These are phyloP conservation scores for Thaumetopoea pityocampa DNA, from an alignment of 1,140 invertebrate genomes.

Conservation along the genomic window DNA sequence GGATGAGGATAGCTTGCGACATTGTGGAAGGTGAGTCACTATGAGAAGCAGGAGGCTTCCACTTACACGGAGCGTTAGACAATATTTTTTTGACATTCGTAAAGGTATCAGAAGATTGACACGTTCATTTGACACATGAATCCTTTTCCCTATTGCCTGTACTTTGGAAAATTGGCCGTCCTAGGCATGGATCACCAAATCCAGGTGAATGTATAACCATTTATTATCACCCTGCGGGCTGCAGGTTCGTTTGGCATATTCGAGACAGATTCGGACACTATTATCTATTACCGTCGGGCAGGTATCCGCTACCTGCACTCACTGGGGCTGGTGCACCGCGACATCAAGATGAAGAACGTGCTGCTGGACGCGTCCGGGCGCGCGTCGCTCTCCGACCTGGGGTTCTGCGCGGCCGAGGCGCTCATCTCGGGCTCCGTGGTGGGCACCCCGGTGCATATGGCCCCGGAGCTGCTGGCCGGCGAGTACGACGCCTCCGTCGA, in stretches of 20 bases:
- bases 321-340: conserved; percentile 90
- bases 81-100: no score
- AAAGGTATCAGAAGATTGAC: no score
- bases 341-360: conserved; percentile 95
- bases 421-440: conserved; percentile 93
- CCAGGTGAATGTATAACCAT: no score
- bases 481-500: conserved; percentile 92
- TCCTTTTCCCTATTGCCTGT: no score
- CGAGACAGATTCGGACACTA: no score
- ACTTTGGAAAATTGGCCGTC: no score
- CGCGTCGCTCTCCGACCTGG: conserved; percentile 91
- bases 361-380: conserved; percentile 85
- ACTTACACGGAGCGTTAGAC: no score
- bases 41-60: no score
- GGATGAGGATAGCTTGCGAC: conserved; percentile 88
- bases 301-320: conserved; percentile 92
- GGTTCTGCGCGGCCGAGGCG: conserved; percentile 94
- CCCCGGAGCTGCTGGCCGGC: conserved; percentile 89
- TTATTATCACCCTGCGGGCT: no score
- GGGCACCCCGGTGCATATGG: conserved; percentile 95
- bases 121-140: no score
- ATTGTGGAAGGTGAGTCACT: conserved; percentile 86
- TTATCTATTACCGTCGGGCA: conserved; percentile 24
- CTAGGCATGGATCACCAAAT: no score
- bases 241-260: no score